Conservation (phyloP, 1,140 invertebrate species). For the Listronotus bonariensis region DNA sequence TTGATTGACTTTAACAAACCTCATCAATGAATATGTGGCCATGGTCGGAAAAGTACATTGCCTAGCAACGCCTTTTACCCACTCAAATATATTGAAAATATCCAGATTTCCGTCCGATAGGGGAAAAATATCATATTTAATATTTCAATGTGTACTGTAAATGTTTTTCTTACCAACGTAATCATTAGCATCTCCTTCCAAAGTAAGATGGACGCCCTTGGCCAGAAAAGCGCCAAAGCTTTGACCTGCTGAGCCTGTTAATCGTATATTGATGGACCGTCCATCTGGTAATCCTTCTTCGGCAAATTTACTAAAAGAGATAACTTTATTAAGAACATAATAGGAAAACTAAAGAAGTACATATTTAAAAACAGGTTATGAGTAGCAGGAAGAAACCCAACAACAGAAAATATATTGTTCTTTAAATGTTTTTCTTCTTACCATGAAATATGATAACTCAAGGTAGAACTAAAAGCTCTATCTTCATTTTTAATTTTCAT, state of each 20-base stretch:
- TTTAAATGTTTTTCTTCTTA: slow-evolving; percentile 59
- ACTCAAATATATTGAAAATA: too few species aligned
- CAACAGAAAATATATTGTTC: neutral
- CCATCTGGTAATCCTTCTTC: slow-evolving; percentile 84
- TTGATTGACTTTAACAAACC: too few species aligned
- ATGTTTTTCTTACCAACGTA: slow-evolving; percentile 82
- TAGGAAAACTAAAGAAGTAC: too few species aligned
- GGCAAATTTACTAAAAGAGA: slow-evolving; percentile 75
- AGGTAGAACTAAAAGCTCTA: slow-evolving; percentile 88
- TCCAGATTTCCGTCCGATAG: too few species aligned
- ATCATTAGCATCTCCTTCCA: slow-evolving; percentile 98
- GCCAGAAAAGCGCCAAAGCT: slow-evolving; percentile 98
- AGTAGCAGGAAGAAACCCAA: neutral
- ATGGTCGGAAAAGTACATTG: too few species aligned
- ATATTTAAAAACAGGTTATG: too few species aligned
- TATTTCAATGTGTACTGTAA: too few species aligned
- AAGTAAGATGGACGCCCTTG: slow-evolving; percentile 84
- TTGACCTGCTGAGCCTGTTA: slow-evolving; percentile 96
- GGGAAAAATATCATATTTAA: too few species aligned
- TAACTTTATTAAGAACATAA: too few species aligned
- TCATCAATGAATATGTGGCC: too few species aligned
- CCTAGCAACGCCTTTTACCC: too few species aligned
- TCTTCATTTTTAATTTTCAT: slow-evolving; percentile 91
- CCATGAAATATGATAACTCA: slow-evolving; percentile 94
- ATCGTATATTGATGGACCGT: slow-evolving; percentile 81